Conservation (phyloP, 2,888 invertebrate genomes). For the Spicauda simplicius region DNA sequence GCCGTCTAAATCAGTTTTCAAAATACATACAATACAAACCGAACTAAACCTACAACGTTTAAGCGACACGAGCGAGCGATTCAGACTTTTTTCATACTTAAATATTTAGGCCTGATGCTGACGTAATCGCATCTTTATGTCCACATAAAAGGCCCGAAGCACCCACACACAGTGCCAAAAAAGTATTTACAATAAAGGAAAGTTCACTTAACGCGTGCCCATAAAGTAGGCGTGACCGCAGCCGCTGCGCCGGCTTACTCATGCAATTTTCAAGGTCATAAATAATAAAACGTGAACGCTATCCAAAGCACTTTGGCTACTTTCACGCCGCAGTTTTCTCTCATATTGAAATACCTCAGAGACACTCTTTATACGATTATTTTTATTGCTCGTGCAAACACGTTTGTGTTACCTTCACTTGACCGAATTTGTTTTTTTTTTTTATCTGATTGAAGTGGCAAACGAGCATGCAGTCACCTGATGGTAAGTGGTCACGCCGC, state of each 20-base stretch:
- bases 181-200: slow-evolving; percentile 66
- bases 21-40: neutral
- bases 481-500: too few relatives aligned
- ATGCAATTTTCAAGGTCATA: slow-evolving; percentile 84
- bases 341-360: slow-evolving; percentile 69
- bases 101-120: slow-evolving; percentile 39
- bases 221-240: slow-evolving; percentile 81
- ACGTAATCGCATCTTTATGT: slow-evolving; percentile 47
- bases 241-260: slow-evolving; percentile 77
- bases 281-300: slow-evolving; percentile 81
- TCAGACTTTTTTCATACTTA: slow-evolving; percentile 21
- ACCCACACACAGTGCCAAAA: slow-evolving; percentile 58
- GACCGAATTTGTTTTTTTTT: neutral
- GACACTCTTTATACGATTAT: slow-evolving; percentile 43
- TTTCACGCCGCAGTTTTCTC: slow-evolving; percentile 82
- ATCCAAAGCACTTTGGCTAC: slow-evolving; percentile 80
- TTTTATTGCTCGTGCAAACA: slow-evolving; percentile 29
- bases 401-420: neutral
- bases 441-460: too few relatives aligned
- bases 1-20: too few relatives aligned
- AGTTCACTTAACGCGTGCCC: slow-evolving; percentile 72
- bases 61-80: neutral
- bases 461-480: too few relatives aligned
- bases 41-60: neutral
- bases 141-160: slow-evolving; percentile 39